A percentile compares a stretch with the other conserved stretches of the same genome.
phyloP scores from a whole-genome alignment of 2,113 vertebrate species.

The Serilophus lunatus region DNA sequence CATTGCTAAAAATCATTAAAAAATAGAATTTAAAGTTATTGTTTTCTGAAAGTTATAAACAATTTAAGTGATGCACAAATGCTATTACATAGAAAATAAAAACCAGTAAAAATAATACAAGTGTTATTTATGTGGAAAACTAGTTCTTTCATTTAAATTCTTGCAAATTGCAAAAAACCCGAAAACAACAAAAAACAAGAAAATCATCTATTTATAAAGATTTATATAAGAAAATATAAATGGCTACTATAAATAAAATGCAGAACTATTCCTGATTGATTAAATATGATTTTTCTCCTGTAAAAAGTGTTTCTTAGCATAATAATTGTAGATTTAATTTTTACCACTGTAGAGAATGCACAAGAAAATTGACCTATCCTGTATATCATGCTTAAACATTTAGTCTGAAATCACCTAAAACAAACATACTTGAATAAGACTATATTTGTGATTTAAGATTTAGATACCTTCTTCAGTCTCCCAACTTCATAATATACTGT shows the following conservation, averaged over 20 bases:
- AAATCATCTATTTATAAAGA: not conserved
- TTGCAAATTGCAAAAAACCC: not conserved
- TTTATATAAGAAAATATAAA: not conserved
- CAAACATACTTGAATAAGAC: not conserved
- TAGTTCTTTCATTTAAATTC: not conserved
- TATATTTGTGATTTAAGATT: not conserved
- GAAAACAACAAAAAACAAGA: not conserved
- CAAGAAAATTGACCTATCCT: not conserved
- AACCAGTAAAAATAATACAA: not conserved
- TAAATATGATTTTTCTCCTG: not conserved
- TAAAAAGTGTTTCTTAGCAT: not conserved
- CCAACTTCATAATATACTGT: fast-evolving
- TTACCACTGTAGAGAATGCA: not conserved
- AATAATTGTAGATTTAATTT: not conserved
- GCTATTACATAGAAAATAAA: not conserved
- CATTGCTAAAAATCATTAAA: not conserved
- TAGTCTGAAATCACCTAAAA: not conserved
- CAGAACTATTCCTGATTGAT: not conserved
- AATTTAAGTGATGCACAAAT: not conserved
- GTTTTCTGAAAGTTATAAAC: not conserved
- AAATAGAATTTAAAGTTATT: not conserved
- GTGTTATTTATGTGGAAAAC: not conserved
- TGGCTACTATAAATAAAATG: not conserved
- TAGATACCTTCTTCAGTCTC: not conserved
- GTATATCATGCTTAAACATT: not conserved